These are phyloP conservation scores for Sialia sialis DNA, from an alignment of 2,113 vertebrate genomes.

Conservation along the genomic window DNA sequence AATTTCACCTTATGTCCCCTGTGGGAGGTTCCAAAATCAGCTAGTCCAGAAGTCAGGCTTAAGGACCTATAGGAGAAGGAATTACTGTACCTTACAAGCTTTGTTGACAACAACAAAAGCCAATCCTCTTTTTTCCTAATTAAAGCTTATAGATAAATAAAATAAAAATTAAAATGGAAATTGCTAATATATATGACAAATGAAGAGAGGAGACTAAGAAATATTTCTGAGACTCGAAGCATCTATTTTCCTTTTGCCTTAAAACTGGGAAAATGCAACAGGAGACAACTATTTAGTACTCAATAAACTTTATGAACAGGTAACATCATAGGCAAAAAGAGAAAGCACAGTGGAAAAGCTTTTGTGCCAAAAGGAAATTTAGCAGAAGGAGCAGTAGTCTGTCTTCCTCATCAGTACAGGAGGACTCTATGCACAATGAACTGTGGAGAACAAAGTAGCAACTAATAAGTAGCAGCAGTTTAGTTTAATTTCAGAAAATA, in stretches of 20 bases:
- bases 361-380: neutral
- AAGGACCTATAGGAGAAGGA: neutral
- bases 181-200: neutral
- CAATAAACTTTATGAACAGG: neutral
- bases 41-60: neutral
- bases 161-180: neutral
- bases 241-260: neutral
- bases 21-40: neutral
- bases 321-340: neutral
- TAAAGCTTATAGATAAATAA: neutral
- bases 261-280: neutral
- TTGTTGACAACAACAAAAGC: neutral
- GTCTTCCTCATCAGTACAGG: neutral
- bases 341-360: neutral
- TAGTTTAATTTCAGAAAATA: neutral
- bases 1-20: neutral
- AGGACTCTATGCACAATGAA: neutral
- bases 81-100: neutral
- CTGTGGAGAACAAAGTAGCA: neutral
- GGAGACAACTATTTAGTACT: neutral
- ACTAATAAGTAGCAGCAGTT: neutral
- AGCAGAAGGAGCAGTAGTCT: neutral
- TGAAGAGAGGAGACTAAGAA: neutral
- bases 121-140: accelerated
- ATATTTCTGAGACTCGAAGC: neutral